Base-by-base conservation (phyloP, 2,888 invertebrate species). In the Phoenoteleia sp. region DNA sequence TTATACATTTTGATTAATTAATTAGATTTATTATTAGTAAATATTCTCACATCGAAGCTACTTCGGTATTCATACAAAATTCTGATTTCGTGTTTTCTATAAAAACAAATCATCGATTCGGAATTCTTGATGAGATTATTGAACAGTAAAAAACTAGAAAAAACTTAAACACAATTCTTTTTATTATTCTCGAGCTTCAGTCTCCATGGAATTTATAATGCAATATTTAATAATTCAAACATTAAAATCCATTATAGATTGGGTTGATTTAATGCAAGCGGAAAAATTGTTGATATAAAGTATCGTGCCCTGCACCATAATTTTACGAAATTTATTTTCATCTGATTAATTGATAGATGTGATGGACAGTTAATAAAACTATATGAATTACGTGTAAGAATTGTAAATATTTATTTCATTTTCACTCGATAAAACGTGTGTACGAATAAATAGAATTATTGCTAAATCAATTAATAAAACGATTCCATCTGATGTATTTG, bases 51-150 rank as follows among this genome's bases (percentile, higher is more conserved):
- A 49, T 60, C 19, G 15, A 49, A 36, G 11, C 47, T 23, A 36
- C 58, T 72, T 49, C 13, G 19, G 5, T 7, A 49, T 74, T 47
- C 49, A 62, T 74, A 74, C 25, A 27, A 17, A 49, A 74, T 60
- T 62, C 60, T 36, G 60, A 74, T 60, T 60, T 25, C 49, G 13
- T 58, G 39, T 60, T 60, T 74, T 60, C 60, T 74, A 25, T 33
- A 27, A 49, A 74, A 60, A 74, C 72, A 74, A 74, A 39, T 49
- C 49, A 62, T 60, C 72, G 72, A 74, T 74, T 39, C 52, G 25
- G 39, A 60, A 74, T 74, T 19, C 72, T 74, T 60, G 52, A 74
- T 39, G 60, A 36, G 72, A 49, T 74, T 74, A 60, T 60, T 29
- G 23, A 49, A 33, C 33, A 58, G 33, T 39, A 21, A 33, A 49